phyloP scores from a whole-genome alignment of 1,140 invertebrate genomes.

The Drosophila ironensis region DNA sequence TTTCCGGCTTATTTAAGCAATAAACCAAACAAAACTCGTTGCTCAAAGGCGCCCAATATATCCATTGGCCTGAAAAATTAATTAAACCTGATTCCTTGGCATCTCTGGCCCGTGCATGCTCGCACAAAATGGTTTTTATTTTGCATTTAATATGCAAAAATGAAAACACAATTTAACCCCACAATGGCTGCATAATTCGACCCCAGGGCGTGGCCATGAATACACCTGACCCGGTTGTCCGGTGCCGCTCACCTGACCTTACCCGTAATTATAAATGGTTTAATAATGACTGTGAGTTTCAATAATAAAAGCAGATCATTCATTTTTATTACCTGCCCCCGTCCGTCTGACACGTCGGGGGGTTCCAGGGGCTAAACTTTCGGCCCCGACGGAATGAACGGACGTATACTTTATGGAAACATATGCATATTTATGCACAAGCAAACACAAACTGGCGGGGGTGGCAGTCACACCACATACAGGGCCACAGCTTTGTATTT shows the following conservation, averaged over 20 bases:
- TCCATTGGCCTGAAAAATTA: slow-evolving; percentile 53
- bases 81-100: slow-evolving; percentile 64
- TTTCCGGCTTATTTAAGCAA: slow-evolving; percentile 56
- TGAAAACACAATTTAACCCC: slow-evolving; percentile 67
- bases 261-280: slow-evolving; percentile 75
- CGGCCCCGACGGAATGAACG: slow-evolving; percentile 9
- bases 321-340: slow-evolving; percentile 69
- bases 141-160: slow-evolving; percentile 68
- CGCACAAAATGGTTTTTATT: slow-evolving; percentile 40
- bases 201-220: not conserved
- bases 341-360: slow-evolving; percentile 53
- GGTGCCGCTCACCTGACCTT: slow-evolving; percentile 16
- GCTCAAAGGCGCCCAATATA: slow-evolving; percentile 40
- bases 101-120: slow-evolving; percentile 38
- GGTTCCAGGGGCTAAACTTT: slow-evolving; percentile 45
- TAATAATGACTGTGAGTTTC: slow-evolving; percentile 78
- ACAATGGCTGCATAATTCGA: not conserved
- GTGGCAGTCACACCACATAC: slow-evolving; percentile 2
- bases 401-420: slow-evolving; percentile 46
- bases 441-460: slow-evolving; percentile 5
- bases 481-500: slow-evolving; percentile 50
- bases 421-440: slow-evolving; percentile 60
- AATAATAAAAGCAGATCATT: slow-evolving; percentile 79
- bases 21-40: slow-evolving; percentile 23
- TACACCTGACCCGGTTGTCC: slow-evolving; percentile 31